Evolutionary conservation across 2,113 vertebrate species (phyloP), one percentile per base, ranked within the genome.

Genomic region (Halichoerus grypus): DNA sequence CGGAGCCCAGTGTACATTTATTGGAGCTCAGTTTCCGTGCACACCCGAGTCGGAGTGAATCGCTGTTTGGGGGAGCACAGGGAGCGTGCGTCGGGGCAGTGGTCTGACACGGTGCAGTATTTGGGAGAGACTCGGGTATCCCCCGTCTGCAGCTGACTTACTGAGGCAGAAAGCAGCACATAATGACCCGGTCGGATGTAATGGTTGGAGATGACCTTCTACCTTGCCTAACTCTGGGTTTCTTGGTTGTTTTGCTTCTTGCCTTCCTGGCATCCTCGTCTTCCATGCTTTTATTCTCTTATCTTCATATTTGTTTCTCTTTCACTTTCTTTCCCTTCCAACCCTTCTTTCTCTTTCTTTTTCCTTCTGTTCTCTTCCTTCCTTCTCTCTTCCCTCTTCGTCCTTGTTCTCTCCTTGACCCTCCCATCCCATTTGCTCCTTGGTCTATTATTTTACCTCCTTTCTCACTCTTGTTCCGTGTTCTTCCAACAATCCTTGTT

Each of bases 31-130:
- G 1, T 72, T 84, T 93, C 65, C n/a, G 3, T 11, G 36, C 2
- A 1, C 0, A 1, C 26, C 49, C 1, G 4, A n/a, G 3, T 84
- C n/a, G 24, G 95, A 51, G 63, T 24, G 92, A 33, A 69, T 59
- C 1, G 0, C 18, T 3, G 9, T 39, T 28, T 7, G 63, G 57
- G 55, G 69, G 87, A 94, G 63, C 67, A 13, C 22, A 0, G 11
- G 39, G 81, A 72, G 39, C 53, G 0, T 11, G 55, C 5, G 0
- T 65, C 14, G 1, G 0, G 21, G 80, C 4, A 0, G 14, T 21
- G 19, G 16, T 31, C 49, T 46, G 39, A 39, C n/a, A 1, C 10
- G 10, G 8, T 7, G 4, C 10, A 1, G 0, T 4, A 0, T 10
- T 10, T 15, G 13, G 61, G 71, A n/a, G 63, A 72, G 33, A 8